A percentile compares a stretch with the other conserved stretches of the same genome.
Conservation (phyloP, 1,140 invertebrate genomes). For the Orius insidiosus region DNA sequence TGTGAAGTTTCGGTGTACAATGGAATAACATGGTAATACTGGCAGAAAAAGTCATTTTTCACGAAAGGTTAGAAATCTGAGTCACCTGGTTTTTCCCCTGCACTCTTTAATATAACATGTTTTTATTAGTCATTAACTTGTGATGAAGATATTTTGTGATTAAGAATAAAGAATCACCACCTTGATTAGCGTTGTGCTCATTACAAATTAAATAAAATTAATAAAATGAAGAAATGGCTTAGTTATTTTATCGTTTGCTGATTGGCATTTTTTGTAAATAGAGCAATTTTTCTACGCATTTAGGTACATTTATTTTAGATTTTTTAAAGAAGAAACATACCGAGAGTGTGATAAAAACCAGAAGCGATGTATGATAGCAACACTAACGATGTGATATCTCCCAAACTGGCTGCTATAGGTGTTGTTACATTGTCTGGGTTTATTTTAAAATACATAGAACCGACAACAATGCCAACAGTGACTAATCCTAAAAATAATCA, state of each 20-base stretch:
- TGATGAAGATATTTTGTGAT: no score
- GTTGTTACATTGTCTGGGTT: slow-evolving; percentile 96
- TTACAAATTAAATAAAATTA: no score
- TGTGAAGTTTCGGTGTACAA: no score
- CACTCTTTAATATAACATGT: not conserved
- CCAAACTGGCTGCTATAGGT: slow-evolving; percentile 87
- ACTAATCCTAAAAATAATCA: slow-evolving; percentile 32
- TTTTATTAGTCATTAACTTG: no score
- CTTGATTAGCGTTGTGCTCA: no score
- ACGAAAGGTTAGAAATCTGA: no score
- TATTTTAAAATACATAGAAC: slow-evolving; percentile 59
- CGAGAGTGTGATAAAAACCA: slow-evolving; percentile 43
- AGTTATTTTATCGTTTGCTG: no score
- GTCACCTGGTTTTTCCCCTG: no score
- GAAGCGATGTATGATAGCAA: slow-evolving; percentile 65
- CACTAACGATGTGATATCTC: slow-evolving; percentile 77
- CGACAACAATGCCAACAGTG: slow-evolving; percentile 63
- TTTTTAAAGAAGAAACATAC: slow-evolving; percentile 28
- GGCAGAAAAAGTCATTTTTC: not conserved
- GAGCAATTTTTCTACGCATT: no score
- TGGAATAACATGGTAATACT: not conserved
- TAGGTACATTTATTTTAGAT: not conserved
- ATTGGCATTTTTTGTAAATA: no score
- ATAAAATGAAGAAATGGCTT: no score
- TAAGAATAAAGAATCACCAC: no score